phyloP scores from a whole-genome alignment of 2,113 vertebrate species.

The Vicugna pacos region DNA sequence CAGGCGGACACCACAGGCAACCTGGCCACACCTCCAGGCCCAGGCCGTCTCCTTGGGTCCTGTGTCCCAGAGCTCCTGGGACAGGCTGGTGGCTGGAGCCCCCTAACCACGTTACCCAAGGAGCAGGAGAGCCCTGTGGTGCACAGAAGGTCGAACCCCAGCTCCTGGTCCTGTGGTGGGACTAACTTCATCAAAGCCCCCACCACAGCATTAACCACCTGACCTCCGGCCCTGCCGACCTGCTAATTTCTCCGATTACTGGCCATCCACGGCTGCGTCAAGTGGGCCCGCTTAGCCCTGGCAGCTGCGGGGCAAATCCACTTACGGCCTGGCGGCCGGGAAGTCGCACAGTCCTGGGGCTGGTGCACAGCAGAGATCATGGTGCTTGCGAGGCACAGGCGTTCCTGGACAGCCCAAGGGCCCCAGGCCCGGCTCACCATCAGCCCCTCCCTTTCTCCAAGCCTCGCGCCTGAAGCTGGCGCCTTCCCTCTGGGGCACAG shows the following conservation, averaged over 20 bases:
- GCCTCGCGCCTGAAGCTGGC: not conserved
- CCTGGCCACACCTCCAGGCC: not conserved
- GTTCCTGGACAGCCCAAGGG: not conserved
- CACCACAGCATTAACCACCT: constrained; percentile 88
- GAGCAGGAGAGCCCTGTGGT: not conserved
- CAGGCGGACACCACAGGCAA: not conserved
- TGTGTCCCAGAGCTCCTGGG: not conserved
- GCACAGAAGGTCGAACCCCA: constrained; percentile 28
- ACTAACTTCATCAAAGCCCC: constrained; percentile 89
- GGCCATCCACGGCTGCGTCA: constrained; percentile 92
- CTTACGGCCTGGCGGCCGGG: constrained; percentile 88
- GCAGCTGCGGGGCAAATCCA: constrained; percentile 94
- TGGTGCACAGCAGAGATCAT: not conserved
- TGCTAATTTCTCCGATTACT: constrained; percentile 94
- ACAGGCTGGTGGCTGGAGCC: constrained; percentile 49
- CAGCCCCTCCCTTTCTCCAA: not conserved
- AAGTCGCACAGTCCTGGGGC: not conserved
- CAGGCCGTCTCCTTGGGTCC: not conserved
- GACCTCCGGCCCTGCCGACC: constrained; percentile 93
- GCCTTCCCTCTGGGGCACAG: too few species aligned
- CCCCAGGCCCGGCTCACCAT: not conserved
- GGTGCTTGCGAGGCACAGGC: accelerated
- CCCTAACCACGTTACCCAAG: not conserved
- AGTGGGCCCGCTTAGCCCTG: constrained; percentile 91
- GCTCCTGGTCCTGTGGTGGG: constrained; percentile 79